Evolutionary conservation across 2,797 vertebrate species (phyloP).

Genomic region (Natrix natrix): DNA sequence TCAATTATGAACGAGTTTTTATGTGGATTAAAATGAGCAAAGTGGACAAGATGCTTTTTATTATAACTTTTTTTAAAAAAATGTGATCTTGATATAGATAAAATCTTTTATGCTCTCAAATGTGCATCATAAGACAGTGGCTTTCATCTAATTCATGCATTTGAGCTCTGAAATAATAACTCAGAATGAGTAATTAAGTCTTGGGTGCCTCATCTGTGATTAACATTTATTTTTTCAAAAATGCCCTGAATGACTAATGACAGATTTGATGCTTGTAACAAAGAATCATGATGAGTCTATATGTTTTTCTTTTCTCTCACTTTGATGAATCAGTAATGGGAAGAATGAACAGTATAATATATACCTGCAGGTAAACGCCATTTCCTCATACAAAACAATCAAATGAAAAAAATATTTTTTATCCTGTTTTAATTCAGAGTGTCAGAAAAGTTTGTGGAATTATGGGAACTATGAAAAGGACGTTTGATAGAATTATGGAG

Average conservation of each 20-base stretch:
- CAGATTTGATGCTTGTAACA: not conserved
- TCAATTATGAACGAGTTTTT: not conserved
- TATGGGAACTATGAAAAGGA: not conserved
- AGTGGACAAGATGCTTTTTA: not conserved
- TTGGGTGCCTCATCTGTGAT: not conserved
- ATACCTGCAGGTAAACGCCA: not conserved
- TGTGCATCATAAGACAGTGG: not conserved
- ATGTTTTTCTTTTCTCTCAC: not conserved
- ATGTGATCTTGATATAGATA: not conserved
- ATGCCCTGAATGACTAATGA: constrained; percentile 3
- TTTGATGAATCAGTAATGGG: not conserved
- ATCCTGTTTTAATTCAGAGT: not conserved
- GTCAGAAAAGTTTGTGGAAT: not conserved
- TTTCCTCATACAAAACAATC: not conserved
- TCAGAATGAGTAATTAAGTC: constrained; percentile 8
- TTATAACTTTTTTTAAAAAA: not conserved
- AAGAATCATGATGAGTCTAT: not conserved
- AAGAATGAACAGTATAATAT: not conserved
- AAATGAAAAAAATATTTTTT: not conserved
- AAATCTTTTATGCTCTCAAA: not conserved
- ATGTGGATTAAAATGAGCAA: not conserved
- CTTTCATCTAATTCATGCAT: not conserved
- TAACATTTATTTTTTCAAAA: not conserved
- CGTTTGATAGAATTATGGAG: not conserved
- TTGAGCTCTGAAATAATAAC: not conserved